A percentile compares a stretch with the other conserved stretches of the same genome.
phyloP scores from a whole-genome alignment of 2,888 invertebrate genomes.

The Coelinius sp. region DNA sequence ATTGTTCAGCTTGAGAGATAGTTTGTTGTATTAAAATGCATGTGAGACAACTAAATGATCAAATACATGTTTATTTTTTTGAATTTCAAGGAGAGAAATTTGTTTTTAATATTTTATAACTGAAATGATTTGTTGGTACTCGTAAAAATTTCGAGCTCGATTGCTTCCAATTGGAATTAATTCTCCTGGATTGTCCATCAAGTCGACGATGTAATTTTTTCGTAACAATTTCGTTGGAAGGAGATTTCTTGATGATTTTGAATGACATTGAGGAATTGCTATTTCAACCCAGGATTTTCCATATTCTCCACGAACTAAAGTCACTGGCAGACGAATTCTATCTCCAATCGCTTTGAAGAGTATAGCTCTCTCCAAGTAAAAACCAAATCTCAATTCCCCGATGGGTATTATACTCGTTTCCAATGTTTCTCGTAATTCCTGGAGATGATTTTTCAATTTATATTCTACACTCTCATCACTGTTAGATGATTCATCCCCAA shows the following conservation, averaged over 20 bases:
- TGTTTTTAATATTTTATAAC: too few relatives aligned
- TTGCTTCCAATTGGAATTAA: conserved; percentile 68
- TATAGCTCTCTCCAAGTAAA: conserved; percentile 76
- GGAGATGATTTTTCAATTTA: conserved; percentile 62
- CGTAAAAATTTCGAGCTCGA: conserved; percentile 69
- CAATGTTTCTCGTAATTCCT: conserved; percentile 58
- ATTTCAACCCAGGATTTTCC: conserved; percentile 78
- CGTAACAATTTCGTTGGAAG: conserved; percentile 74
- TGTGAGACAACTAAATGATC: too few relatives aligned
- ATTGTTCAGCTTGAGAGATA: background rate
- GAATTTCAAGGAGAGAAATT: too few relatives aligned
- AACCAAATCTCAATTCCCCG: conserved; percentile 75
- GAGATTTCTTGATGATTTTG: conserved; percentile 22
- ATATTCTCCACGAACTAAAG: conserved; percentile 74
- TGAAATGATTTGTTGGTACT: background rate
- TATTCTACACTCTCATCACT: conserved; percentile 56
- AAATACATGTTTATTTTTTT: too few relatives aligned
- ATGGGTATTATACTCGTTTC: conserved; percentile 74
- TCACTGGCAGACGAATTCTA: conserved; percentile 75
- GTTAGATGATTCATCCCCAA: conserved; percentile 47
- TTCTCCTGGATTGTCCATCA: conserved; percentile 72
- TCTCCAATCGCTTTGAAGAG: conserved; percentile 79
- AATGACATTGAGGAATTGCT: conserved; percentile 72
- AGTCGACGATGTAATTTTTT: conserved; percentile 77
- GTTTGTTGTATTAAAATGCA: background rate